Conservation (phyloP, 2,888 invertebrate genomes). For the Cryptophagus acutangulus region DNA sequence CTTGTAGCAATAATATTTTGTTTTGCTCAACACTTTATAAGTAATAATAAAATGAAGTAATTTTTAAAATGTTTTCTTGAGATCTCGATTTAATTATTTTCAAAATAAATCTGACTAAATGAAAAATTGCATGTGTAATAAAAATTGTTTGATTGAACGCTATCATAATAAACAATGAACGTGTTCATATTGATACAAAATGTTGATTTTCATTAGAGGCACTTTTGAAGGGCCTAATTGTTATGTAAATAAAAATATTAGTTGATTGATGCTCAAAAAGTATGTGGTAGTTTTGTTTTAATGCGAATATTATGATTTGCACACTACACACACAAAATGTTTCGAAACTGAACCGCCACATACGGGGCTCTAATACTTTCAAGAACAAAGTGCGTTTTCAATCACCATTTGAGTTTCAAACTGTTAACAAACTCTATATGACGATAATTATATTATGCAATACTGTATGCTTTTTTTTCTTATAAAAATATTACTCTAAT, state of each 20-base stretch:
- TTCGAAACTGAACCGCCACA: not conserved
- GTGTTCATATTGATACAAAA: slow-evolving; percentile 8
- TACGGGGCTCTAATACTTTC: slow-evolving; percentile 2
- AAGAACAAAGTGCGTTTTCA: slow-evolving; percentile 22
- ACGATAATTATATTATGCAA: slow-evolving; percentile 37
- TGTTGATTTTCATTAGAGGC: slow-evolving; percentile 9
- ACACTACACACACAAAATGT: not conserved
- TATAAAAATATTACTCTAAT: slow-evolving; percentile 34
- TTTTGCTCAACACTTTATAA: too few relatives aligned
- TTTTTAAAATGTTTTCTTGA: too few relatives aligned
- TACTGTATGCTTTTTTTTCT: slow-evolving; percentile 39
- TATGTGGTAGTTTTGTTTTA: too few relatives aligned
- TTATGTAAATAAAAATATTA: slow-evolving; percentile 27
- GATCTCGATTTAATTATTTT: slow-evolving; percentile 12
- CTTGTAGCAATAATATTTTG: too few relatives aligned
- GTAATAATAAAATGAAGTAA: too few relatives aligned
- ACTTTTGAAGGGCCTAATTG: slow-evolving; percentile 22
- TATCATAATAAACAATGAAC: not conserved
- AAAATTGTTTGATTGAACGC: not conserved
- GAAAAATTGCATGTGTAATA: not conserved
- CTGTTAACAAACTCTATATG: slow-evolving; percentile 30
- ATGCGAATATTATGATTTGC: not conserved
- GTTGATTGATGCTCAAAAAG: slow-evolving; percentile 17
- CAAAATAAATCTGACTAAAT: not conserved
- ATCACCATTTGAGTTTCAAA: slow-evolving; percentile 27